Conservation (phyloP, 2,797 vertebrate species). For the Kryptopterus vitreolus region DNA sequence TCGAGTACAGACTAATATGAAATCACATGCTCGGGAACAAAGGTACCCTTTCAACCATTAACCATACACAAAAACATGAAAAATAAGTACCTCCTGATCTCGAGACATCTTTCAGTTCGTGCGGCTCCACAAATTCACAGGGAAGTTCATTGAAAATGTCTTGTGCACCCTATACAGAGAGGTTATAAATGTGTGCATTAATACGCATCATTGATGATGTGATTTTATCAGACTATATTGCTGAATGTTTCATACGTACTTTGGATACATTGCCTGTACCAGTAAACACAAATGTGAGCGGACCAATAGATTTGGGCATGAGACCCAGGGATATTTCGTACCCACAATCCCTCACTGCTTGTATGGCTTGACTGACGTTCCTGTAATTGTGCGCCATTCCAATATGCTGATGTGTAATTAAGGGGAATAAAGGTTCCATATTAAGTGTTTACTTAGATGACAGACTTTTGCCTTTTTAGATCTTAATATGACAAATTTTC, state of each 20-base stretch:
- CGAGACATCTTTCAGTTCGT: constrained; percentile 90
- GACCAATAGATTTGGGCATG: constrained; percentile 94
- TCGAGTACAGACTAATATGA: neutral
- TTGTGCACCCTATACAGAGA: constrained; percentile 84
- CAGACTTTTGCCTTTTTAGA: neutral
- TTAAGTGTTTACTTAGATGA: neutral
- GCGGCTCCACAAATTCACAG: constrained; percentile 93
- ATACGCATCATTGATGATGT: neutral
- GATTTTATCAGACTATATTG: neutral
- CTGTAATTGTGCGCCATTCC: constrained; percentile 99
- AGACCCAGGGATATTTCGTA: constrained; percentile 96
- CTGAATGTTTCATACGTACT: constrained; percentile 68
- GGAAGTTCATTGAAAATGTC: constrained; percentile 93
- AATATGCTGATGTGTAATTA: constrained; percentile 79
- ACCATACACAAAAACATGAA: neutral
- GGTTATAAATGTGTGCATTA: neutral
- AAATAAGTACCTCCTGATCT: constrained; percentile 81
- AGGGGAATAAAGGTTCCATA: neutral
- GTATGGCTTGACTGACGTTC: constrained; percentile 93
- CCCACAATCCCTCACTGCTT: constrained; percentile 94
- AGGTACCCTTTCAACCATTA: neutral
- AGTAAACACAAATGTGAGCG: constrained; percentile 95
- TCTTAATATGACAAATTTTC: neutral
- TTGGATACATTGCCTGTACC: constrained; percentile 98
- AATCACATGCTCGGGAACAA: neutral